Base-by-base conservation (phyloP, 2,888 invertebrate species). In the Acanthoscelides obtectus region DNA sequence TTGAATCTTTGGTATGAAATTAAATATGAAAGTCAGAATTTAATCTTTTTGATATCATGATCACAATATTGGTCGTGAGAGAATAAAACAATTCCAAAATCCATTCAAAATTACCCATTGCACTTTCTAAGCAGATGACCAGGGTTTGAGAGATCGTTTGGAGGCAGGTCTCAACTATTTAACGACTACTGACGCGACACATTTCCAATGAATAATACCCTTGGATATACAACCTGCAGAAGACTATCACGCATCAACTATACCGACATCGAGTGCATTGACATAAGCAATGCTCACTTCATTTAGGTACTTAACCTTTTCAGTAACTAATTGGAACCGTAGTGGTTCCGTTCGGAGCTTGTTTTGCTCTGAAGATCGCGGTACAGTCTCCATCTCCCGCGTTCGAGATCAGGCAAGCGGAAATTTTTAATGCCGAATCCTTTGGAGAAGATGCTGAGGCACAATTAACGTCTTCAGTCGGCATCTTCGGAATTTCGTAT, bases 341-440 rank as follows among this genome's bases (percentile, higher is more conserved):
- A 12, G 12, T 12, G 45, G 12, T 45, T 45, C 45, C 45, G 45
- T 45, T 45, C 45, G 45, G 12, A 12, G 5, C 5, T 45, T 45
- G 45, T 45, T 45, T 45, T 45, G 45, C 45, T 45, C 8, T 1
- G 45, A 45, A 17, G 45, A 45, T 45, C 45, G 45, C 45, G 45
- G 45, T 45, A 45, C 45, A 17, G 17, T 1, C 6, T 45, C 45
- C 45, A 45, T 45, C 45, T 45, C 45, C 45, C 45, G 45, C 45
- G 45, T 45, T 72, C 72, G 69, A 72, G 73, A 73, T 72, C 80
- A 80, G 73, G 80, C 78, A 78, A 80, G 78, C 81, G 80, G 78
- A 79, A 80, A 80, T 80, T 80, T 80, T 81, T 81, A 81, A 80
- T 81, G 77, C 75, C 75, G 72, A 76, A 77, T 73, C 76, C 78